These are phyloP conservation scores for Anastrepha obliqua DNA, from an alignment of 1,140 invertebrate genomes.

Conservation along the genomic window DNA sequence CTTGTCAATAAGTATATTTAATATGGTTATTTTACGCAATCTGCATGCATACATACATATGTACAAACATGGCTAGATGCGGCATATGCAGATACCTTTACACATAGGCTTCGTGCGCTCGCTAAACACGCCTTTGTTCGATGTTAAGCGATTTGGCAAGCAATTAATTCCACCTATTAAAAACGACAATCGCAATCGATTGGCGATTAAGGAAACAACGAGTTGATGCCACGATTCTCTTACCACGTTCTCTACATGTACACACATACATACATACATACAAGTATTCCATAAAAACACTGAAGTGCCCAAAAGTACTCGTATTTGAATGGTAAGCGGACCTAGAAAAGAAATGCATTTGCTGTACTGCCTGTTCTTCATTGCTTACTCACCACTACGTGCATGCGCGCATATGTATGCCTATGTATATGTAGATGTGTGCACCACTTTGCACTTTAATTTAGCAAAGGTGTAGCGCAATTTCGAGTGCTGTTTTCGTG, in stretches of 20 bases:
- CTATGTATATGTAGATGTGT: not conserved
- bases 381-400: no score
- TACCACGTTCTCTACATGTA: not conserved
- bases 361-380: no score
- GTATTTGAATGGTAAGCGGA: no score
- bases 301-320: no score
- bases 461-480: slow-evolving; percentile 40
- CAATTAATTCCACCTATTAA: slow-evolving; percentile 33
- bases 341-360: no score
- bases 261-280: not conserved
- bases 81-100: no score
- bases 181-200: not conserved
- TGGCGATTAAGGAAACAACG: slow-evolving; percentile 22
- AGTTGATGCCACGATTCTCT: not conserved
- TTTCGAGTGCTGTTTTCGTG: not conserved
- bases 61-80: no score
- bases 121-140: no score
- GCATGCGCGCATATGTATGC: not conserved
- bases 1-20: no score
- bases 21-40: no score
- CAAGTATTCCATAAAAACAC: not conserved
- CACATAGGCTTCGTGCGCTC: no score
- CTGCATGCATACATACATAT: no score
- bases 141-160: not conserved
- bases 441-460: slow-evolving; percentile 37